Base-by-base conservation (phyloP, 2,888 invertebrate species). In the Cyaniris semiargus region DNA sequence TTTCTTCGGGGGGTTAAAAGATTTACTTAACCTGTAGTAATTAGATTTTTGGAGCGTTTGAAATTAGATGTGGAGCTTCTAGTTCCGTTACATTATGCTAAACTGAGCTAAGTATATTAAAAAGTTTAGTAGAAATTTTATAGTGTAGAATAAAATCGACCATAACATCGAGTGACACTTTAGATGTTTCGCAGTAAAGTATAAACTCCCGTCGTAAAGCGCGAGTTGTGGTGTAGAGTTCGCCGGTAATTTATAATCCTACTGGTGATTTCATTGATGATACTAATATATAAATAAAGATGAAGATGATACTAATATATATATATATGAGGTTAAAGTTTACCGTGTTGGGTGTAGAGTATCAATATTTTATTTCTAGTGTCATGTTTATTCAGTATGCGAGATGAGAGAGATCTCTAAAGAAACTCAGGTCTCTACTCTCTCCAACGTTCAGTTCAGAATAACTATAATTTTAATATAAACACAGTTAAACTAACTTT, bases 141-240 rank as follows among this genome's bases (percentile, higher is more conserved):
- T 70, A 3, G 31, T 34, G 3, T n/a, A 18, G 31, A 70, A 71
- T 34, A 21, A 34, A 34, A n/a, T 34, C 38, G 38, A 38, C 34
- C 34, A 21, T 71, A 71, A 38, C 34, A 71, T 71, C 71, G 38
- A 38, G n/a, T 71, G 71, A 38, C 70, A 31, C 8, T 58, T 60
- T 23, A 60, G 10, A 10, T 58, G 23, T 60, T 60, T 60, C 8
- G 13, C 23, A 23, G 23, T 13, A 23, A 60, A 60, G 8, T n/a
- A 38, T 38, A 38, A 71, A 71, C 34, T n/a, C n/a, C 34, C 21
- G 71, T 10, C 38, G 34, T 71, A 71, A 71, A 38, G 60, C 60
- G 60, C 13, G 23, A 23, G 21, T 13, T 0, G 8, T 3, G 60
- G 60, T 60, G 60, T 60, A 23, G 60, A 60, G 60, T 60, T 60